phyloP scores from a whole-genome alignment of 2,888 invertebrate species.

The Cryptophagus acutangulus region DNA sequence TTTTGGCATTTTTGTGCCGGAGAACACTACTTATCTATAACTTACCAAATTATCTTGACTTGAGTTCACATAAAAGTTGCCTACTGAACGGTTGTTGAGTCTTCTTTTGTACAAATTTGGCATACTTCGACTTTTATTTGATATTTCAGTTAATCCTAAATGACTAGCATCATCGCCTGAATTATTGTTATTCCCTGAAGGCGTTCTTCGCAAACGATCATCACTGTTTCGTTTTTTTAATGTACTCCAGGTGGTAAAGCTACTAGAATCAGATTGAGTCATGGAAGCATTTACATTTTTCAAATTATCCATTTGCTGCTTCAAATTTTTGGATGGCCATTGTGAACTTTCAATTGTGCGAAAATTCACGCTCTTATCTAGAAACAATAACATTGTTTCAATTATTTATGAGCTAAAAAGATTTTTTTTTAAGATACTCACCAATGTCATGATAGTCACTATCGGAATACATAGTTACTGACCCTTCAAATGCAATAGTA shows the following conservation, averaged over 20 bases:
- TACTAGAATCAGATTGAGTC: constrained; percentile 81
- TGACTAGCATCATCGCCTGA: constrained; percentile 53
- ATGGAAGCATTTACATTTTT: constrained; percentile 62
- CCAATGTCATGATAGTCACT: constrained; percentile 62
- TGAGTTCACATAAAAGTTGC: too few species aligned
- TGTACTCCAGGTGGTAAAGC: constrained; percentile 83
- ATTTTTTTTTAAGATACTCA: constrained; percentile 17
- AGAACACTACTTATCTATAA: constrained; percentile 22
- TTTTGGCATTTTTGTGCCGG: too few species aligned
- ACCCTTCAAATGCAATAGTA: constrained; percentile 91
- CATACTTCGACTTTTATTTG: constrained; percentile 71
- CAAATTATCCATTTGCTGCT: constrained; percentile 26
- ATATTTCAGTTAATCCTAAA: constrained; percentile 54
- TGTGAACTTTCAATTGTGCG: constrained; percentile 40
- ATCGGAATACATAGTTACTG: constrained; percentile 76
- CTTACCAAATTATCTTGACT: constrained; percentile 60
- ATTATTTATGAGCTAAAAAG: neutral
- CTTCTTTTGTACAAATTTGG: constrained; percentile 65
- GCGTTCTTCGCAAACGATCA: constrained; percentile 63
- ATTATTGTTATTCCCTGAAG: constrained; percentile 60
- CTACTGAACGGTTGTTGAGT: too few species aligned
- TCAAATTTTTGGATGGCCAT: constrained; percentile 33
- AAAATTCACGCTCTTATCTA: too few species aligned
- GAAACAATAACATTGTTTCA: neutral
- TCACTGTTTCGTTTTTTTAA: constrained; percentile 68